Base-by-base conservation (phyloP, 2,888 invertebrate genomes). In the Synanthedon myopaeformis region DNA sequence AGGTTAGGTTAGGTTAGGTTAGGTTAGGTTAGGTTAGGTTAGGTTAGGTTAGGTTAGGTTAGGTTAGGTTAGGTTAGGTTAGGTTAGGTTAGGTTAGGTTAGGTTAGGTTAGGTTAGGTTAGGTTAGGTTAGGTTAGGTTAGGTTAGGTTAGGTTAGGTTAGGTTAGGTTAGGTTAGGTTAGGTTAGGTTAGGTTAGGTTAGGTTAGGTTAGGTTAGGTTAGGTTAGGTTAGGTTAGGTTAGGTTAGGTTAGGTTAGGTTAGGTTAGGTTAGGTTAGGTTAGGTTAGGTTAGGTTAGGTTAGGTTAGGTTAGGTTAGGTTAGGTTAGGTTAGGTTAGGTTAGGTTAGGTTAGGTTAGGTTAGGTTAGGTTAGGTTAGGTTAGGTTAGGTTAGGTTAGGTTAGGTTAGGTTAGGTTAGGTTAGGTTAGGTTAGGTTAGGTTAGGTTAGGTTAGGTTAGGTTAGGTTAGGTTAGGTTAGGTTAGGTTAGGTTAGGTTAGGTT, bases 1-100 rank as follows among this genome's bases (percentile, higher is more conserved):
- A 53, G 52, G 52, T 57, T 57, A 57, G 57, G 57, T 57, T 57
- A 57, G 57, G 57, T 57, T 57, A 57, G 57, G 54, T 51, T 54
- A 56, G 56, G 49, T 52, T 52, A 52, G 52, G 50, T 53, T 53
- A 52, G 53, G 53, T 52, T 52, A 54, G 54, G 53, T 53, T 52
- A 54, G 54, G 56, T 53, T 52, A 52, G 52, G 52, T 52, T 51
- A 52, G 55, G 55, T 53, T 53, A 54, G 53, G 56, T 53, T 53
- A 56, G 51, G 54, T 54, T 54, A 54, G 50, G 52, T 51, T 52
- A 53, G 53, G 55, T 56, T 56, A 55, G 56, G 57, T 56, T 55
- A 57, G 56, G 57, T 57, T 56, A 55, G 54, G 57, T 56, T 54
- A 54, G 54, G 56, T 55, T 57, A 57, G 56, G 55, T 54, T 56